Conservation (phyloP, 1,140 invertebrate species). For the Pseudomyrmex cubaensis region DNA sequence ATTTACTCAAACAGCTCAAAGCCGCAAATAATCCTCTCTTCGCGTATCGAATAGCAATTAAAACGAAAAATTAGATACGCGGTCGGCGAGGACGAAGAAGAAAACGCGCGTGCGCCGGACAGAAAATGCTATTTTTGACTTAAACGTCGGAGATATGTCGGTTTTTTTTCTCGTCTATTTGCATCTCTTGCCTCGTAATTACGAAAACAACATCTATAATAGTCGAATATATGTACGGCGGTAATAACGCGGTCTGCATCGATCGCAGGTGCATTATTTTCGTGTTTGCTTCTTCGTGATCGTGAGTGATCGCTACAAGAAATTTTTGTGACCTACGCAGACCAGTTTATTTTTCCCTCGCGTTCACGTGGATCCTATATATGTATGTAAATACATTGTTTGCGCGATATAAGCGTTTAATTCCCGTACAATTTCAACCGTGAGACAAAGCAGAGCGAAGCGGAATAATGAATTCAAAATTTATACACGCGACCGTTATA, state of each 20-base stretch:
- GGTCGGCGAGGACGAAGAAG: no score
- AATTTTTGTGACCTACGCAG: constrained; percentile 24
- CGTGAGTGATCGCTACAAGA: neutral
- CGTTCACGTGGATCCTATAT: neutral
- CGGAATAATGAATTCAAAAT: neutral
- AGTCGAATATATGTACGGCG: neutral
- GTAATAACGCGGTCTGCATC: neutral
- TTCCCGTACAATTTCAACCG: constrained; percentile 40
- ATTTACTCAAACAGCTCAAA: constrained; percentile 6
- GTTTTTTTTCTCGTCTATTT: constrained; percentile 9
- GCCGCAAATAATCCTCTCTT: neutral
- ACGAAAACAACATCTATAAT: constrained; percentile 10
- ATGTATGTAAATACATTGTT: neutral
- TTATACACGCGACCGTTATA: neutral
- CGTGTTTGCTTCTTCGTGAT: neutral
- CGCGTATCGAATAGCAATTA: constrained; percentile 35
- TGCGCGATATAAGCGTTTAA: constrained; percentile 38
- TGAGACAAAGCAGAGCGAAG: constrained; percentile 27
- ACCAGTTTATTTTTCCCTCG: neutral
- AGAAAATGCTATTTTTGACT: constrained; percentile 28
- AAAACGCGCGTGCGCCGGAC: no score
- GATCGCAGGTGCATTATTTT: constrained; percentile 21
- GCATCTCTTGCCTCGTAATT: constrained; percentile 14
- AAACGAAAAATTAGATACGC: constrained; percentile 9
- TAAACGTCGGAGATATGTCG: constrained; percentile 4